phyloP scores from a whole-genome alignment of 2,113 vertebrate species.

The Petrocephalus microphthalmus region DNA sequence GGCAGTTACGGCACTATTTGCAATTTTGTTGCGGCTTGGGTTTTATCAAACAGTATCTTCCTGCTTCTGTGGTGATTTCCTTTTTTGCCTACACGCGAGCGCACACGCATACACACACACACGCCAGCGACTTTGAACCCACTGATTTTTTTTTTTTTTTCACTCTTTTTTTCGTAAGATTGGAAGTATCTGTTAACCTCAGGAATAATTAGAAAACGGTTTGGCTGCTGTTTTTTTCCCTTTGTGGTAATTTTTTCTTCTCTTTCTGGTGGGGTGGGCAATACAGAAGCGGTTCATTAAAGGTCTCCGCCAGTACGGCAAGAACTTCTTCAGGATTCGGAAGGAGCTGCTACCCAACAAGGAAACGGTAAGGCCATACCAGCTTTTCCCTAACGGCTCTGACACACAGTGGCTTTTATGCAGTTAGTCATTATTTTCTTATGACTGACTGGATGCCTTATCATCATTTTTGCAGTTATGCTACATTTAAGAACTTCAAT shows the following conservation, averaged over 20 bases:
- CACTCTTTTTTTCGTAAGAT: background rate
- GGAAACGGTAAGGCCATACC: conserved; percentile 69
- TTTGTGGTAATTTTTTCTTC: conserved; percentile 19
- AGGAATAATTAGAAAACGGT: background rate
- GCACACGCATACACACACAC: no score
- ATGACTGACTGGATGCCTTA: background rate
- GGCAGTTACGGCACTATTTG: background rate
- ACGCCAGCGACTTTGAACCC: background rate
- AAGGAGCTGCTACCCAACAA: conserved; percentile 87
- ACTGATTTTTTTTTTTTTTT: conserved; percentile 11
- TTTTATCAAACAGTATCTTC: background rate
- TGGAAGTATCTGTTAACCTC: conserved; percentile 8
- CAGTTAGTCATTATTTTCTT: background rate
- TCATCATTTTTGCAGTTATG: background rate
- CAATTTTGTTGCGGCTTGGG: background rate
- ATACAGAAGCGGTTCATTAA: conserved; percentile 92
- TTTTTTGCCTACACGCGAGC: background rate
- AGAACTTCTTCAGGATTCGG: conserved; percentile 98
- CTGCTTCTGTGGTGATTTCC: conserved; percentile 15
- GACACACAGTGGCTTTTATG: background rate
- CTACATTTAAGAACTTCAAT: background rate
- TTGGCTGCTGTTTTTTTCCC: background rate
- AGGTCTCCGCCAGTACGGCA: conserved; percentile 92
- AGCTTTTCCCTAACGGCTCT: background rate
- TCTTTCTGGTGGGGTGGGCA: conserved; percentile 25